phyloP scores from a whole-genome alignment of 2,113 vertebrate genomes.

The Anser cygnoides region DNA sequence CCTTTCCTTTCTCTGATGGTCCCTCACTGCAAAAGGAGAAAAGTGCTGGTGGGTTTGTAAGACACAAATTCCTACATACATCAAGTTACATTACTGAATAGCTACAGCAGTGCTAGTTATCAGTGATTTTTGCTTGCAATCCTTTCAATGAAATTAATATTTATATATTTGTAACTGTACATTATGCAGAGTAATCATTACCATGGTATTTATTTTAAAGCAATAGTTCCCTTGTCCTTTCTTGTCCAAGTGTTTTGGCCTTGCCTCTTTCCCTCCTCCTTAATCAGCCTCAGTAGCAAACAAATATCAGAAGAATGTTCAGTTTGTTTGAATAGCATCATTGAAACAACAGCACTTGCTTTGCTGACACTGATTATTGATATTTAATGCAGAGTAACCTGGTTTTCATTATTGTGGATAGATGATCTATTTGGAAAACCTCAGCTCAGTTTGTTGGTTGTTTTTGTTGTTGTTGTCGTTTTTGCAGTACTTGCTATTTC shows the following conservation, averaged over 20 bases:
- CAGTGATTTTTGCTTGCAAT: slow-evolving; percentile 37
- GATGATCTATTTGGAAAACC: neutral
- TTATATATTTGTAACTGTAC: slow-evolving; percentile 68
- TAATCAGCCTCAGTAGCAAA: slow-evolving; percentile 28
- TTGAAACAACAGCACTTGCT: neutral
- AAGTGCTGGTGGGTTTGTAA: neutral
- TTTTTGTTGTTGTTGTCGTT: neutral
- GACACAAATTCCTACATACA: neutral
- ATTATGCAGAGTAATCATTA: slow-evolving; percentile 53
- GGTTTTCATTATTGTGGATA: neutral
- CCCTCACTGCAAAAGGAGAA: neutral
- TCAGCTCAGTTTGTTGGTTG: neutral
- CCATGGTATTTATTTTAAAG: slow-evolving; percentile 66
- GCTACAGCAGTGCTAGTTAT: slow-evolving; percentile 31
- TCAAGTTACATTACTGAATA: neutral
- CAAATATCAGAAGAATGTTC: neutral
- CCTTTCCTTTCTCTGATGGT: neutral
- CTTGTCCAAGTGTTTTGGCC: slow-evolving; percentile 3
- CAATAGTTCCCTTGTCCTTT: slow-evolving; percentile 7
- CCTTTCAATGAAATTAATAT: slow-evolving; percentile 45
- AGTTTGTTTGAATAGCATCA: neutral
- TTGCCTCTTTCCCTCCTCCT: neutral
- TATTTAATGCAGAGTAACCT: neutral
- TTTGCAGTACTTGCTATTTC: neutral
- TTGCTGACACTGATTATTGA: neutral